These are phyloP conservation scores for Sminthurides bifidus DNA, from an alignment of 1,140 invertebrate species.

Conservation along the genomic window DNA sequence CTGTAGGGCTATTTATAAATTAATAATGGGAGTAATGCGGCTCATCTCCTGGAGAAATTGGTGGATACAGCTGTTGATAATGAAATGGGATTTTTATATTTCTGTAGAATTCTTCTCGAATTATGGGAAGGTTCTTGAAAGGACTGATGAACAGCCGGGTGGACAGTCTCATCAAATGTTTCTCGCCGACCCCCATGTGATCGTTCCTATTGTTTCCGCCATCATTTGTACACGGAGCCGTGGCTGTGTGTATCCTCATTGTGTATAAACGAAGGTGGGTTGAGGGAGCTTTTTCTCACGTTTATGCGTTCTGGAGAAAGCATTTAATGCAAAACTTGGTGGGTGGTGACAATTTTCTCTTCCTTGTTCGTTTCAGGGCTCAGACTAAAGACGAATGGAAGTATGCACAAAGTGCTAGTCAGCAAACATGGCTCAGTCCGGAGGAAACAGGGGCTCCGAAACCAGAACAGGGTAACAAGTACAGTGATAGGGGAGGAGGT, in stretches of 20 bases:
- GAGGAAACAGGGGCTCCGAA: constrained; percentile 9
- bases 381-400: constrained; percentile 19
- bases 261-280: constrained; percentile 19
- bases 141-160: constrained; percentile 8
- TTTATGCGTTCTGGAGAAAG: neutral
- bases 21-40: too few relatives aligned
- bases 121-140: constrained; percentile 23
- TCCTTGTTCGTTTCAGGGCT: constrained; percentile 1
- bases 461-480: neutral
- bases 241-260: constrained; percentile 26
- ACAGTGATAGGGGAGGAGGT: constrained; percentile 1
- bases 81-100: neutral
- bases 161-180: constrained; percentile 1
- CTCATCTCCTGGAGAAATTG: too few relatives aligned
- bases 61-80: neutral
- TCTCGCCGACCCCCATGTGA: constrained; percentile 22
- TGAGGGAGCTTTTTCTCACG: neutral
- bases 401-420: constrained; percentile 19
- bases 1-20: too few relatives aligned
- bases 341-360: neutral
- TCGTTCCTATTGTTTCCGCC: constrained; percentile 27
- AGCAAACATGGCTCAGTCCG: constrained; percentile 27
- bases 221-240: constrained; percentile 25
- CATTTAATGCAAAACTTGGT: neutral
- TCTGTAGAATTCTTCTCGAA: constrained; percentile 25